These are phyloP conservation scores for Papilio polyxenes DNA, from an alignment of 1,140 invertebrate species.

Conservation along the genomic window DNA sequence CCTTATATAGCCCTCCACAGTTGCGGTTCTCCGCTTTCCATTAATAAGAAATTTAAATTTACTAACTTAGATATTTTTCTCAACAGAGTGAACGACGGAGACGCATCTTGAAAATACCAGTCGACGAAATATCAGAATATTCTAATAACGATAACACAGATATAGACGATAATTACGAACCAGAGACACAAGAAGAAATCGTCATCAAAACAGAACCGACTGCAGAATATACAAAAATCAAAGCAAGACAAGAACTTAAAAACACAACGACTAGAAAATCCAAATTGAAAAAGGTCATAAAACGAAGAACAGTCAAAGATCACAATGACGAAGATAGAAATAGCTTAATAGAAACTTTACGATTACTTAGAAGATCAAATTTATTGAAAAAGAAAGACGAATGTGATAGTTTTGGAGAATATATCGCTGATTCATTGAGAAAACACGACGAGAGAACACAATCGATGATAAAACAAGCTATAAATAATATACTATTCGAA, in stretches of 20 bases:
- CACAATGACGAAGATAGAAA: slow-evolving; percentile 43
- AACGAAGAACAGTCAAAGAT: slow-evolving; percentile 46
- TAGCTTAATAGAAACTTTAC: slow-evolving; percentile 51
- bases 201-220: slow-evolving; percentile 59
- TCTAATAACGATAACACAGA: slow-evolving; percentile 41
- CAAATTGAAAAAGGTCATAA: slow-evolving; percentile 44
- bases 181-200: slow-evolving; percentile 46
- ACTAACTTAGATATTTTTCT: neutral
- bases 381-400: slow-evolving; percentile 68
- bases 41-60: too few species aligned
- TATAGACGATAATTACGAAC: slow-evolving; percentile 36
- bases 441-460: slow-evolving; percentile 73
- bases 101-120: slow-evolving; percentile 26
- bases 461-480: slow-evolving; percentile 75
- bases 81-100: slow-evolving; percentile 26
- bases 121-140: slow-evolving; percentile 43
- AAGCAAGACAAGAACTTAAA: slow-evolving; percentile 28
- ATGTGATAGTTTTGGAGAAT: slow-evolving; percentile 73
- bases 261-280: slow-evolving; percentile 42
- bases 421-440: slow-evolving; percentile 69
- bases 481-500: slow-evolving; percentile 76
- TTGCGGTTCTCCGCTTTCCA: too few species aligned
- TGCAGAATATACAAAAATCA: slow-evolving; percentile 9
- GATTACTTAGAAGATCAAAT: slow-evolving; percentile 52
- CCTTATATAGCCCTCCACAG: too few species aligned